phyloP scores from a whole-genome alignment of 2,113 vertebrate genomes.

The rat (Rattus norvegicus) region GRCr8 NC_086022.1:146970501-146971000 shows the following conservation, averaged over 20 bases:
- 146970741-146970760: not conserved
- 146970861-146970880: not conserved
- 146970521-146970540: not conserved
- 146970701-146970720: not conserved
- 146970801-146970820: not conserved
- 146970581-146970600: not conserved
- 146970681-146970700: not conserved
- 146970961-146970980: too few species aligned
- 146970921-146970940: not conserved
- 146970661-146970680: not conserved
- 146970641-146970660: too few species aligned
- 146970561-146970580: not conserved
- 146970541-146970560: not conserved
- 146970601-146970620: not conserved
- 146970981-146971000: not conserved
- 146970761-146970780: not conserved
- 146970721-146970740: not conserved
- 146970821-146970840: not conserved
- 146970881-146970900: not conserved
- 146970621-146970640: not conserved
- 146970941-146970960: too few species aligned
- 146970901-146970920: not conserved
- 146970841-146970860: not conserved
- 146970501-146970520: not conserved
- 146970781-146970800: not conserved